These are phyloP conservation scores for Drosophila subquinaria DNA, from an alignment of 2,888 invertebrate species.

Conservation along the genomic window DNA sequence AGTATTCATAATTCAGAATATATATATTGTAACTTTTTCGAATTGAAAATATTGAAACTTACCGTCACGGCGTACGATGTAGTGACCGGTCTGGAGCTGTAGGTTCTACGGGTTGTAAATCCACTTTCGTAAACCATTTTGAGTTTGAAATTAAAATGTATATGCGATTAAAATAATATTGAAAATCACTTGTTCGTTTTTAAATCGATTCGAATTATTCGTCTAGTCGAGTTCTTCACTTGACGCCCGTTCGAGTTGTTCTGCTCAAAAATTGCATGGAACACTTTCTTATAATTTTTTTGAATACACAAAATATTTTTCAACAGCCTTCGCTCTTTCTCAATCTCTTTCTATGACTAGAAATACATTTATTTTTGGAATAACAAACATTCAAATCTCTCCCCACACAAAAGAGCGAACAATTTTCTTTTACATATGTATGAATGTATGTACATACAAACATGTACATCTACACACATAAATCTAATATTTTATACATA, in stretches of 20 bases:
- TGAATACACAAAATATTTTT: conserved; percentile 58
- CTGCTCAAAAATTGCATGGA: conserved; percentile 76
- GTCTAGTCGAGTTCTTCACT: conserved; percentile 83
- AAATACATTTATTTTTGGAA: conserved; percentile 85
- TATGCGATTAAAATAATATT: conserved; percentile 43
- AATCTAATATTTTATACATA: conserved; percentile 20
- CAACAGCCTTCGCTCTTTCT: conserved; percentile 59
- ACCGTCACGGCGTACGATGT: conserved; percentile 93
- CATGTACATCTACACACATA: conserved; percentile 16
- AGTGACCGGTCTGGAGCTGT: conserved; percentile 89
- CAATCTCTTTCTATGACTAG: conserved; percentile 40
- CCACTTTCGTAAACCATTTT: conserved; percentile 97
- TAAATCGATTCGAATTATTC: conserved; percentile 64
- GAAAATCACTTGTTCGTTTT: conserved; percentile 65
- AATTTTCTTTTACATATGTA: conserved; percentile 40
- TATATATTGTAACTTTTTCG: conserved; percentile 5
- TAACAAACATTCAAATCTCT: conserved; percentile 72
- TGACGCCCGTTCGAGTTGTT: conserved; percentile 85
- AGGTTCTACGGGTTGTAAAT: conserved; percentile 95
- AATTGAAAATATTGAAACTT: conserved; percentile 85
- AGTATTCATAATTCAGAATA: conserved; percentile 7
- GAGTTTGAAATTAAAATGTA: conserved; percentile 6
- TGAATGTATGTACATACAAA: conserved; percentile 3
- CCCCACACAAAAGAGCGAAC: conserved; percentile 58
- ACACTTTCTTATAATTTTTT: conserved; percentile 82